Percentiles rank a stretch among this genome's conserved stretches.
phyloP scores from a whole-genome alignment of 2,797 vertebrate genomes.

The Valencia hispanica region DNA sequence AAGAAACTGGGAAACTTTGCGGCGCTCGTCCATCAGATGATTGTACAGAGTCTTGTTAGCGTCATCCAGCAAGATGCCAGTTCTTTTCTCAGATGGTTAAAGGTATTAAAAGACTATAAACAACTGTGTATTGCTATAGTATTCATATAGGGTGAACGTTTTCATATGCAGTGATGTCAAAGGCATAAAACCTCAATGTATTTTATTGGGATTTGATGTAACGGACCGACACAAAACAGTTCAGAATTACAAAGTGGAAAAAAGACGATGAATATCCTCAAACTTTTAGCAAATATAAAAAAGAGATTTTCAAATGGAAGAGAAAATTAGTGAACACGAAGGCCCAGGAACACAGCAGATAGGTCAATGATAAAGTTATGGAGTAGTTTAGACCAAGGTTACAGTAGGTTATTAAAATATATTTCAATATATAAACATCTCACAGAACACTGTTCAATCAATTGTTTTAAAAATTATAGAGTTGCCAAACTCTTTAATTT shows the following conservation, averaged over 20 bases:
- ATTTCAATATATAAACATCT: neutral
- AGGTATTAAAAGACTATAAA: slow-evolving; percentile 72
- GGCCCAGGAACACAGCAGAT: neutral
- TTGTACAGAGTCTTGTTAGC: slow-evolving; percentile 79
- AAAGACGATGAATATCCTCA: no score
- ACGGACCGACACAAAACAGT: no score
- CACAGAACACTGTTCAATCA: neutral
- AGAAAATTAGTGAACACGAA: neutral
- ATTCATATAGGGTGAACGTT: neutral
- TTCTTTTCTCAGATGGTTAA: slow-evolving; percentile 75
- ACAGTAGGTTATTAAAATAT: neutral
- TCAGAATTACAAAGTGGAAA: no score
- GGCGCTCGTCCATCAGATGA: slow-evolving; percentile 81
- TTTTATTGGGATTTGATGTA: no score
- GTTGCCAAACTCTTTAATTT: no score
- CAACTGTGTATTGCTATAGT: neutral
- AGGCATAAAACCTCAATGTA: no score
- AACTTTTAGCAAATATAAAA: neutral
- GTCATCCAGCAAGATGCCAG: slow-evolving; percentile 66
- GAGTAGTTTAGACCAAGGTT: neutral
- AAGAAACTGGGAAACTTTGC: slow-evolving; percentile 77
- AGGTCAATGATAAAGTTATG: neutral
- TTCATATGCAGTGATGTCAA: neutral
- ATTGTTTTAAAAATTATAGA: neutral
- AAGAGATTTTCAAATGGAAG: neutral